Base-by-base conservation (phyloP, 2,888 invertebrate species). In the Diaphora mendica region DNA sequence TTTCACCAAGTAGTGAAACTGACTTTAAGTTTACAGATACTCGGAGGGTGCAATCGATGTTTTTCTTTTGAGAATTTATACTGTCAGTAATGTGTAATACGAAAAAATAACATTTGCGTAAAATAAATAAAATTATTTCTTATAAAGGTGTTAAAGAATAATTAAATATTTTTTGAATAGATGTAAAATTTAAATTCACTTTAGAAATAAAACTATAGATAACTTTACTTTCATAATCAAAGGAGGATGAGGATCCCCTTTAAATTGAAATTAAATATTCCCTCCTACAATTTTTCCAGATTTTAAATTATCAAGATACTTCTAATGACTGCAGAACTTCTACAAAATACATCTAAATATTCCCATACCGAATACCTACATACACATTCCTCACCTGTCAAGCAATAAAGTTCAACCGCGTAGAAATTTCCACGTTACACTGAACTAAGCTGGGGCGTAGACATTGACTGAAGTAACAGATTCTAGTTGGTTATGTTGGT, bases 391-490 rank as follows among this genome's bases (percentile, higher is more conserved):
- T 66, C 44, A 89, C 87, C 90, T 89, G 92, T 91, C 91, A 91
- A 86, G 87, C 82, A 86, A 86, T 83, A 78, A 88, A 90, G 88
- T 90, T 87, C 82, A 87, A 87, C 87, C 62, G 64, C 33, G 44
- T 33, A 48, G 33, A 88, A 89, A 91, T 90, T 89, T 87, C 86
- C 74, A 82, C 87, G 85, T 87, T 89, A 81, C 81, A 80, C 75
- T 71, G 74, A 66, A 84, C 82, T 51, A 71, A 78, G 73, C 77
- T 87, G 85, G 88, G 86, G 88, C 86, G 79, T 80, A 86, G 88
- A 86, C 86, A 83, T 80, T 74, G 85, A 77, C 91, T 91, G 89
- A 86, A 91, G 93, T 92, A 93, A 93, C 93, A 91, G 93, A 93
- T 93, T 93, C 86, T 82, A 80, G 81, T 85, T 64, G 23, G 75